Percentiles rank a stretch among this genome's conserved stretches.
Evolutionary conservation across 1,140 invertebrate genomes (phyloP).

Genomic region (Drosophila leontia): DNA sequence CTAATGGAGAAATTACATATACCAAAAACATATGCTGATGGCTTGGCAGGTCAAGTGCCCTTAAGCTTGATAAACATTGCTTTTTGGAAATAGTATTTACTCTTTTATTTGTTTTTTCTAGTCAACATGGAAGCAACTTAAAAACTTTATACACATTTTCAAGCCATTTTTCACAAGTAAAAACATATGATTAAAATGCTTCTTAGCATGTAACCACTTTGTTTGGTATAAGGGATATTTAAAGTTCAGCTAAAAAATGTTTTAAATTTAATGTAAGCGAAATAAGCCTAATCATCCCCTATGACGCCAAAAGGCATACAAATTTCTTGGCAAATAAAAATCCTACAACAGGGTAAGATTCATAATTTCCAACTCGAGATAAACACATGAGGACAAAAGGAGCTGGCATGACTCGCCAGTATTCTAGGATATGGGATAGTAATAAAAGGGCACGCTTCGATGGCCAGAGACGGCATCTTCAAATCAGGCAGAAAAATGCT

Average conservation of each 20-base stretch:
- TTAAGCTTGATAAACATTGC: no score
- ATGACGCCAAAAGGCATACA: slow-evolving; percentile 10
- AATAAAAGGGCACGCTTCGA: slow-evolving; percentile 77
- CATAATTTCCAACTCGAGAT: slow-evolving; percentile 67
- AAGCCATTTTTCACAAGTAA: neutral
- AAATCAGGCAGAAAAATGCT: slow-evolving; percentile 83
- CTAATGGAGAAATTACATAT: slow-evolving; percentile 1
- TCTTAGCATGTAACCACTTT: neutral
- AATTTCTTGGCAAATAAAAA: slow-evolving; percentile 31
- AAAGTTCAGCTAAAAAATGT: neutral
- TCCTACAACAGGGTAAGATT: slow-evolving; percentile 33
- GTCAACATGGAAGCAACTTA: no score
- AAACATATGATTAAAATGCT: neutral
- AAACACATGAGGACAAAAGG: slow-evolving; percentile 35
- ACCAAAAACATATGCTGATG: neutral
- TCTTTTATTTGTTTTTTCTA: no score
- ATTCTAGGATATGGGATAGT: slow-evolving; percentile 49
- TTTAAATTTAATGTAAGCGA: neutral
- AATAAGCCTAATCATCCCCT: slow-evolving; percentile 13
- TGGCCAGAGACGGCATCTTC: slow-evolving; percentile 61
- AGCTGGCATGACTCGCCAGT: slow-evolving; percentile 53
- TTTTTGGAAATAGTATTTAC: neutral
- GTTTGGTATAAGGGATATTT: neutral
- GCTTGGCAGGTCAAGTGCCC: neutral
- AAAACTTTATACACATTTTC: neutral